phyloP scores from a whole-genome alignment of 2,888 invertebrate species.

The Hirtodrosophila duncani region DNA sequence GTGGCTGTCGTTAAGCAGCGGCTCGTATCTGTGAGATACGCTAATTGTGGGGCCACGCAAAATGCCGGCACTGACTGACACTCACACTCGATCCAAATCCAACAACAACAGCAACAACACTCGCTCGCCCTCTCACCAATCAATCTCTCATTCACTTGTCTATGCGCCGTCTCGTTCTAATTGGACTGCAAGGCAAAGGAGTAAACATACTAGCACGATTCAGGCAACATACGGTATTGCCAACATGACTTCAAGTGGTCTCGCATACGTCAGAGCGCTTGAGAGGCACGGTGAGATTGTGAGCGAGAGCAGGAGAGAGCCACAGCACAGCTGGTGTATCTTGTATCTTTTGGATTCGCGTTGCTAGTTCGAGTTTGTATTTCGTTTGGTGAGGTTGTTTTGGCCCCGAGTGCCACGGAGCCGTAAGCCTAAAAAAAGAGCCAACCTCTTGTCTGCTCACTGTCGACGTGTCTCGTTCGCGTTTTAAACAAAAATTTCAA shows the following conservation, averaged over 20 bases:
- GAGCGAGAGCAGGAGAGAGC: conserved; percentile 7
- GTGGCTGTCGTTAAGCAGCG: conserved; percentile 35
- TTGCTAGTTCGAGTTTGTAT: conserved; percentile 78
- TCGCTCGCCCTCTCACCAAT: neutral
- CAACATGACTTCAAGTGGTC: conserved; percentile 24
- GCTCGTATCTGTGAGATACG: conserved; percentile 39
- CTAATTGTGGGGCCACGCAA: conserved; percentile 48
- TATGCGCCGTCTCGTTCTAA: conserved; percentile 44
- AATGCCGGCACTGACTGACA: conserved; percentile 16
- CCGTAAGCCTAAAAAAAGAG: conserved; percentile 13
- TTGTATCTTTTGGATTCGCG: conserved; percentile 32
- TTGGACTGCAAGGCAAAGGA: conserved; percentile 21
- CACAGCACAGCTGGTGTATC: conserved; percentile 44
- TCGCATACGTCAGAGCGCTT: conserved; percentile 38
- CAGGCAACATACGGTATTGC: conserved; percentile 30
- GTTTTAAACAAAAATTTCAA: conserved; percentile 10
- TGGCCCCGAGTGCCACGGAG: conserved; percentile 5
- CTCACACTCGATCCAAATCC: conserved; percentile 37
- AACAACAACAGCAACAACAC: conserved; percentile 53
- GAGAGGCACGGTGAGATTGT: conserved; percentile 19
- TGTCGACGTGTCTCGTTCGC: conserved; percentile 57
- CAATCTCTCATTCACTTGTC: conserved; percentile 3
- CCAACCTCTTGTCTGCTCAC: conserved; percentile 38
- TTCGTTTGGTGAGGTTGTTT: conserved; percentile 76
- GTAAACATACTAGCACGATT: conserved; percentile 37